Evolutionary conservation across 2,113 vertebrate genomes (phyloP).

Genomic region (Tetrao urogallus): DNA sequence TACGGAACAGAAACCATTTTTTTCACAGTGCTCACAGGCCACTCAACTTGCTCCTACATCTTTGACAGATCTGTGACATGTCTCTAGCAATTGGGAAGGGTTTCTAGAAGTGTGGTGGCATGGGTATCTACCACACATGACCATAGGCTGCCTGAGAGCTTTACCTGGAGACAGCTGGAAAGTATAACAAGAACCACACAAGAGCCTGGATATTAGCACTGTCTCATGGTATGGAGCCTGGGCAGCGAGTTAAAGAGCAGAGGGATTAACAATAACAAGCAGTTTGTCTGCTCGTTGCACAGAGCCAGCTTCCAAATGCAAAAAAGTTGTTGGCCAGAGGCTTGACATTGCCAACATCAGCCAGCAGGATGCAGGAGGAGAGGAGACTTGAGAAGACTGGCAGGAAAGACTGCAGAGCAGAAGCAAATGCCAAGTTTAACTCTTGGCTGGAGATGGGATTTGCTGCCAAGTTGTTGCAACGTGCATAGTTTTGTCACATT

Average conservation of each 20-base stretch:
- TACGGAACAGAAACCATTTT: not conserved
- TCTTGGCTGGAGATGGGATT: not conserved
- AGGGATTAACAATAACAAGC: not conserved
- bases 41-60: not conserved
- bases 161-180: not conserved
- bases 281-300: not conserved
- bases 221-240: rapidly evolving
- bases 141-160: not conserved
- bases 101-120: not conserved
- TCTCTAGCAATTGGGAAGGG: not conserved
- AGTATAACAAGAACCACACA: not conserved
- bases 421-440: not conserved
- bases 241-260: not conserved
- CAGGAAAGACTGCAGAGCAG: not conserved
- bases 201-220: not conserved
- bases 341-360: not conserved
- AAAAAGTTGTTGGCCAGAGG: not conserved
- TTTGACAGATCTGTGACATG: not conserved
- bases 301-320: not conserved
- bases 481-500: not conserved
- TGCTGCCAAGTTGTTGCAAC: not conserved
- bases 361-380: not conserved
- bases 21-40: not conserved
- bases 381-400: not conserved
- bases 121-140: not conserved